A percentile compares a stretch with the other conserved stretches of the same genome.
Evolutionary conservation across 2,797 vertebrate genomes (phyloP).

Genomic region (Poliocrania exsul): DNA sequence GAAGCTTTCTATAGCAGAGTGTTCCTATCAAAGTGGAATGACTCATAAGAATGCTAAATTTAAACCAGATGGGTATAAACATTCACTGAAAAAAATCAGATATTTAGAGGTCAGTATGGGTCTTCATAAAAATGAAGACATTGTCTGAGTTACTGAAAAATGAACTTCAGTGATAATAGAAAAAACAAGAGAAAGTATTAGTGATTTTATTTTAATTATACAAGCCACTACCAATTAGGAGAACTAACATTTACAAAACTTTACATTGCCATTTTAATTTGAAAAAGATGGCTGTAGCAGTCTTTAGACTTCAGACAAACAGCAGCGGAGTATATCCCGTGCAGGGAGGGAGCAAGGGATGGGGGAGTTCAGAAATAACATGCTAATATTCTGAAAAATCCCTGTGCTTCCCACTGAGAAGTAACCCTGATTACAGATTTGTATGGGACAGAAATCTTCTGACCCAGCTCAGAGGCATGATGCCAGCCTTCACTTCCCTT

Average conservation of each 20-base stretch:
- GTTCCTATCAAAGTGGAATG: slow-evolving; percentile 84
- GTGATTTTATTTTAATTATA: slow-evolving; percentile 75
- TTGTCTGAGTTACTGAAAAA: slow-evolving; percentile 75
- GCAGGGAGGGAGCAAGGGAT: not conserved
- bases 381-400: not conserved
- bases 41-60: slow-evolving; percentile 85
- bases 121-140: slow-evolving; percentile 81
- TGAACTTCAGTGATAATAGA: slow-evolving; percentile 67
- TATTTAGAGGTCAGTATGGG: slow-evolving; percentile 79
- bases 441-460: slow-evolving; percentile 54
- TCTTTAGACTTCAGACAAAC: slow-evolving; percentile 53
- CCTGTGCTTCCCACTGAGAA: slow-evolving; percentile 41
- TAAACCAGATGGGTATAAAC: slow-evolving; percentile 86
- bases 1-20: slow-evolving; percentile 77
- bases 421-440: slow-evolving; percentile 43
- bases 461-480: not conserved
- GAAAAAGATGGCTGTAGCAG: slow-evolving; percentile 65
- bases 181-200: slow-evolving; percentile 69
- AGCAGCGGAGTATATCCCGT: not conserved
- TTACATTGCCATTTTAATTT: slow-evolving; percentile 73
- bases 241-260: slow-evolving; percentile 75
- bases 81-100: slow-evolving; percentile 75
- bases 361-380: slow-evolving; percentile 24
- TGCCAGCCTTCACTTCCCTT: slow-evolving; percentile 58
- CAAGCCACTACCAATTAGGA: slow-evolving; percentile 72